Evolutionary conservation across 1,140 invertebrate species (phyloP), one percentile per base, ranked within the genome.

Genomic region (Samia ricini): DNA sequence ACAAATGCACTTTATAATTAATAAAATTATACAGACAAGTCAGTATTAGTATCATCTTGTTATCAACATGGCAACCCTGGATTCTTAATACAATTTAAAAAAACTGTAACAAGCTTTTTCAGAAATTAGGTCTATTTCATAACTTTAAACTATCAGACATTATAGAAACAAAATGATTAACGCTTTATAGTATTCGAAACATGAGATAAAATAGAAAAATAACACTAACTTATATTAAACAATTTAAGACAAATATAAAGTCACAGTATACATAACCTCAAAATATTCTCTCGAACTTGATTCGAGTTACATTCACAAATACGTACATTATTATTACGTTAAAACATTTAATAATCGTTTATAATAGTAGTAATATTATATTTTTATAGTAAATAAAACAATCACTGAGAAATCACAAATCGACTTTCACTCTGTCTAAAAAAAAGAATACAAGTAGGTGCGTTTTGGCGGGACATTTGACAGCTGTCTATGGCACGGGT

Each of bases 401-500:
- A 83, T 84, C 80, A 86, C 74, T 80, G 69, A 76, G 58, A 69
- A 77, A 83, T 80, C 81, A 83, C 76, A 77, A 81, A 63, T 76
- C 67, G 66, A 42, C 33, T 12, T 42, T 42, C 33, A 42, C 4
- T 42, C 12, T 12, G n/a, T 15, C 33, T 3, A 12, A 42, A 42
- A 42, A 26, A 42, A 5, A 15, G n/a, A 42, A 12, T 15, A 42
- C 33, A 0, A 42, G 1, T 42, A 42, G 10, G 33, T 42, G 33
- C 33, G 33, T 42, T 71, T 68, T 71, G 71, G 73, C 74, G 66
- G 79, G 61, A 71, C 51, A 62, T 66, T 64, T 74, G 69, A 76
- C 68, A 66, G 57, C 69, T 74, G 64, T 81, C 69, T 89, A 91
- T 78, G 89, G 82, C 71, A 91, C 76, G 18, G 88, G 77, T 67